A percentile compares a stretch with the other conserved stretches of the same genome.
Evolutionary conservation across 2,113 vertebrate species (phyloP).

Genomic region (Bufo bufo): DNA sequence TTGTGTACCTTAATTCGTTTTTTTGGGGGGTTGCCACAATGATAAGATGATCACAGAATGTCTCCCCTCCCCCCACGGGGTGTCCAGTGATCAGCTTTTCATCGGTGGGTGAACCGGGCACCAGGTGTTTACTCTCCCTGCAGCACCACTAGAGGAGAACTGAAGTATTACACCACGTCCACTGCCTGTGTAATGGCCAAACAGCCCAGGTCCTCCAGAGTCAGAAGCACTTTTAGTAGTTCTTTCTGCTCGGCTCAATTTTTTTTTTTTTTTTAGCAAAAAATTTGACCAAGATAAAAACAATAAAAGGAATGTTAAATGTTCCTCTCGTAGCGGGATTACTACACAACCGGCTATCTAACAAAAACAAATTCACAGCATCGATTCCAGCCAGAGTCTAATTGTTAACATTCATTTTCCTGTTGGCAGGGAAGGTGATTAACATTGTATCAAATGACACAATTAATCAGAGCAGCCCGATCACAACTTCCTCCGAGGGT

Average conservation of each 20-base stretch:
- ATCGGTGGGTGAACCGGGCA: not conserved
- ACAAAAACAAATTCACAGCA: slow-evolving; percentile 34
- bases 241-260: not conserved
- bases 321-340: not conserved
- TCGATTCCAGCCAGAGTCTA: not conserved
- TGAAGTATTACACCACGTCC: not conserved
- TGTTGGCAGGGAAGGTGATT: slow-evolving; percentile 1
- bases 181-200: not conserved
- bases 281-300: slow-evolving; percentile 3
- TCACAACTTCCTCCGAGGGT: slow-evolving; percentile 48
- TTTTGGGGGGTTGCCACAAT: not conserved
- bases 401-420: slow-evolving; percentile 53
- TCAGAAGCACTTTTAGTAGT: not conserved
- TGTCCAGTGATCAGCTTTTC: not conserved
- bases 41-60: not conserved
- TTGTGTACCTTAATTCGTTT: not conserved
- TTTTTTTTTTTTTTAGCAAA: not conserved
- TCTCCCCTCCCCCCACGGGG: not conserved
- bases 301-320: slow-evolving; percentile 5
- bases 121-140: not conserved
- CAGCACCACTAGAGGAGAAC: not conserved
- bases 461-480: slow-evolving; percentile 59
- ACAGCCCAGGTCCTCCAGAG: not conserved
- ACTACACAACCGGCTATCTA: slow-evolving; percentile 10
- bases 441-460: slow-evolving; percentile 48